Evolutionary conservation across 2,113 vertebrate genomes (phyloP), one percentile per base, ranked within the genome.

Genomic region (Mesitornis unicolor): DNA sequence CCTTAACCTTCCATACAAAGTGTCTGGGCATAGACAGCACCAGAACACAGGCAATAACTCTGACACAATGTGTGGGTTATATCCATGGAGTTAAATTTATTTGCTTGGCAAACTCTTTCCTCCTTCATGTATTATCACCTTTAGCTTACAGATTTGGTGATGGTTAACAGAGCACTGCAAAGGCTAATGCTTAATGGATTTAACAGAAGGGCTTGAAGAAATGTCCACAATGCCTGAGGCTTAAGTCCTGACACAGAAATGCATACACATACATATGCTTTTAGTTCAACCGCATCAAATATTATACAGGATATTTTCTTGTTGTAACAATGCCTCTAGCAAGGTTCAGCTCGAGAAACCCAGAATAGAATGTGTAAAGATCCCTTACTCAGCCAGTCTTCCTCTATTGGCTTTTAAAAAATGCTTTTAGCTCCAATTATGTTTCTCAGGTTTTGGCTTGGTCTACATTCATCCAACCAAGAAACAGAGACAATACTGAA

Each of bases 231-330:
- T 50, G 81, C 74, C 74, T 26, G 69, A 53, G 81, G 84, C 84
- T 94, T 79, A 87, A 89, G 36, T 84, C 40, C 74, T 77, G 68
- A 77, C 71, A 82, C 36, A 87, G 91, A 95, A 91, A 87, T 24
- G 36, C 57, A 75, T 7, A 64, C 1, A 0, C 56, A 74, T 33
- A 89, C 69, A 73, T 71, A 95, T 53, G 65, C 89, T 94, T 95
- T 87, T 60, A 76, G 84, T 82, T 83, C 65, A 57, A 83, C 35
- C 75, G 69, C 78, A 76, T 61, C 69, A 79, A 69, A 85, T 84
- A 57, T 53, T 82, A 31, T 38, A 25, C 40, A 59, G 81, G 53
- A 47, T 91, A 89, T 87, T 89, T 87, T 87, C 54, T 84, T 70
- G 91, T 83, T 76, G 45, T 87, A 73, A 79, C 59, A 85, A 91